Evolutionary conservation across 2,113 vertebrate species (phyloP).

Genomic region (Asarcornis scutulata): DNA sequence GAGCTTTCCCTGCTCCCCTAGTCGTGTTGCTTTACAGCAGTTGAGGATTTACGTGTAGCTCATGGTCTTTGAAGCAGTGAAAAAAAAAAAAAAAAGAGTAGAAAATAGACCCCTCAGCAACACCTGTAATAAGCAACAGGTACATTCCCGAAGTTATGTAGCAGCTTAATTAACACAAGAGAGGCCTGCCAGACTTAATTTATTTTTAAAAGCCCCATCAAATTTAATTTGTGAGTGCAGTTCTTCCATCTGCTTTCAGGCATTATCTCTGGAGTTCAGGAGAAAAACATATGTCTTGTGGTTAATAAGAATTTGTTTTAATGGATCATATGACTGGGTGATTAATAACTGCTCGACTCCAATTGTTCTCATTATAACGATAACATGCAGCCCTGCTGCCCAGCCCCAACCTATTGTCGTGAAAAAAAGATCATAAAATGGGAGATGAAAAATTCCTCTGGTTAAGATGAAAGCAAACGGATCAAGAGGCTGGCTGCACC

Average conservation of each 20-base stretch:
- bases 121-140: conserved; percentile 13
- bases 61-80: not conserved
- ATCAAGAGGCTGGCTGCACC: conserved; percentile 44
- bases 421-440: conserved; percentile 45
- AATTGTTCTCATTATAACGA: conserved; percentile 64
- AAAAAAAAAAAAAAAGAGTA: not conserved
- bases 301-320: conserved; percentile 70
- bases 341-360: conserved; percentile 66
- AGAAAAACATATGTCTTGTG: conserved; percentile 71
- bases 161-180: conserved; percentile 51
- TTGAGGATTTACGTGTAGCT: not conserved
- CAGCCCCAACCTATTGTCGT: not conserved
- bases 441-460: conserved; percentile 69
- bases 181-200: conserved; percentile 60
- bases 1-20: not conserved
- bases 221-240: conserved; percentile 58
- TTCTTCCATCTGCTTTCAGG: conserved; percentile 63
- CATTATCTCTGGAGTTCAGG: conserved; percentile 73
- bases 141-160: not conserved
- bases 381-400: conserved; percentile 38
- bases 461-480: conserved; percentile 69
- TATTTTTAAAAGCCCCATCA: conserved; percentile 64
- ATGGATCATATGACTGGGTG: conserved; percentile 68
- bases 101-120: not conserved
- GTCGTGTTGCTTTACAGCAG: not conserved